These are phyloP conservation scores for Tamias sibiricus DNA, from an alignment of 2,113 vertebrate genomes.

Conservation along the genomic window DNA sequence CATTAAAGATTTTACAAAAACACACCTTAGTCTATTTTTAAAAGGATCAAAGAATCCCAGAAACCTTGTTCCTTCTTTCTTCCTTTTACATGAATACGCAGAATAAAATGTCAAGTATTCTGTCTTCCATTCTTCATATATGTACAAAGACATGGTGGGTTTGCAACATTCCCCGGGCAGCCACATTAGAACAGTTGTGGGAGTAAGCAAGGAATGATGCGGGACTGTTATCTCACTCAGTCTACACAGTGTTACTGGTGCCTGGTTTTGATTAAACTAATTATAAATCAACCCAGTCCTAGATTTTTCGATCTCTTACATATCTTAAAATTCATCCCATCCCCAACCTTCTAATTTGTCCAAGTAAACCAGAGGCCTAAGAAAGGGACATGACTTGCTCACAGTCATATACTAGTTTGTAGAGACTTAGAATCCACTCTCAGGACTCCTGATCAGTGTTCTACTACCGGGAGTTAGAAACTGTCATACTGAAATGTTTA, in stretches of 20 bases:
- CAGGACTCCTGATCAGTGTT: neutral
- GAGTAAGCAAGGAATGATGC: neutral
- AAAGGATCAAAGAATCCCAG: neutral
- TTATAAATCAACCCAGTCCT: neutral
- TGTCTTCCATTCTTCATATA: neutral
- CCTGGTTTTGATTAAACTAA: neutral
- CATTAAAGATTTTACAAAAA: conserved; percentile 44
- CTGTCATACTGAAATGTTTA: neutral
- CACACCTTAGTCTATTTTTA: neutral
- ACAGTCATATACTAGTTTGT: neutral
- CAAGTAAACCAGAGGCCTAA: conserved; percentile 31
- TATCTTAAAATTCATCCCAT: conserved; percentile 7
- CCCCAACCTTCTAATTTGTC: neutral
- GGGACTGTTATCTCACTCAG: neutral
- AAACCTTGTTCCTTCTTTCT: neutral
- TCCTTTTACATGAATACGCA: neutral
- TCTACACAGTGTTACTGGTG: neutral
- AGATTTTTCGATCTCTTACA: neutral
- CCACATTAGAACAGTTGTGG: neutral
- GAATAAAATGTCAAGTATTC: neutral
- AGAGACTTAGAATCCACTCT: neutral
- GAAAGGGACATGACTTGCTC: neutral
- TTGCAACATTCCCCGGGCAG: neutral
- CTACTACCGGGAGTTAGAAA: neutral
- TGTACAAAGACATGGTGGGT: neutral